Conservation (phyloP, 1,140 invertebrate genomes). For the Melipona quadrifasciata region DNA sequence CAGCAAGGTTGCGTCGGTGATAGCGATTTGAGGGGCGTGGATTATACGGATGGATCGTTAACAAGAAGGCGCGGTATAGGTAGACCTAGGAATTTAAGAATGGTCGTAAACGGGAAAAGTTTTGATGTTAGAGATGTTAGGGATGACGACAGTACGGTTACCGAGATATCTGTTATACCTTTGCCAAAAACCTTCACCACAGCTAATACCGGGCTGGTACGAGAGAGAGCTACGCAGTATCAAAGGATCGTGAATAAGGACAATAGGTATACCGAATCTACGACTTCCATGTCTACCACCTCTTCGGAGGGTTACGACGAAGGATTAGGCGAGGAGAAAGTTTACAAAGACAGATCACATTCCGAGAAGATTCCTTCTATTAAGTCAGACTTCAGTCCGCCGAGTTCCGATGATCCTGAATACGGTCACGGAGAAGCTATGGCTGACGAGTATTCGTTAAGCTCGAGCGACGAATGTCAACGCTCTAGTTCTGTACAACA, state of each 20-base stretch:
- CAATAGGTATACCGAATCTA: constrained; percentile 77
- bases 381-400: constrained; percentile 75
- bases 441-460: constrained; percentile 85
- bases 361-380: constrained; percentile 79
- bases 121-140: constrained; percentile 85
- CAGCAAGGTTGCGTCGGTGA: constrained; percentile 77
- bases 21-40: constrained; percentile 63
- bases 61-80: constrained; percentile 75
- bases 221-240: constrained; percentile 82
- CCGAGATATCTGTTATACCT: constrained; percentile 83
- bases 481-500: constrained; percentile 70
- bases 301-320: constrained; percentile 82
- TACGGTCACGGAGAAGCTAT: constrained; percentile 86
- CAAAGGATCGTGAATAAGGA: constrained; percentile 80
- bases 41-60: constrained; percentile 72
- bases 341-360: constrained; percentile 79
- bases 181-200: constrained; percentile 80
- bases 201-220: constrained; percentile 79
- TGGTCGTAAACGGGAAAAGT: constrained; percentile 83
- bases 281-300: constrained; percentile 80
- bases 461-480: constrained; percentile 83
- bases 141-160: constrained; percentile 83
- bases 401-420: constrained; percentile 78
- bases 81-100: constrained; percentile 82
- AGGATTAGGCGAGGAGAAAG: constrained; percentile 81